Evolutionary conservation across 1,140 invertebrate species (phyloP).

Genomic region (Lepeophtheirus salmonis): DNA sequence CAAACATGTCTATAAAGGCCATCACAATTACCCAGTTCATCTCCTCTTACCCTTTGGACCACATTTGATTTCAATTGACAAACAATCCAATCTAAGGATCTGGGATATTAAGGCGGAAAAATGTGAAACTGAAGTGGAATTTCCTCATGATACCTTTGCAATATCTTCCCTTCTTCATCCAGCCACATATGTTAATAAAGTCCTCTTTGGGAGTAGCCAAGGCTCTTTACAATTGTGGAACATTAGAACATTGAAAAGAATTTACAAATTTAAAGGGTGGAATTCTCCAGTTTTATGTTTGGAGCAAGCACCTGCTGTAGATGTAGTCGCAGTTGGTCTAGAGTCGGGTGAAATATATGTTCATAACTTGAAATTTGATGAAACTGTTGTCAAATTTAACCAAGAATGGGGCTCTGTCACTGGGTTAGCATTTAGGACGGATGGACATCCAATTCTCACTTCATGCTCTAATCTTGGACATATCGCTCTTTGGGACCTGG

Average conservation of each 20-base stretch:
- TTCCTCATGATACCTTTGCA: conserved; percentile 47
- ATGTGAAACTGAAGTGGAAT: conserved; percentile 32
- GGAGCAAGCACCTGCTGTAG: conserved; percentile 62
- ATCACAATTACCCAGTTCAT: conserved; percentile 44
- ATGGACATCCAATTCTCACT: conserved; percentile 65
- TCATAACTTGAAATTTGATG: conserved; percentile 71
- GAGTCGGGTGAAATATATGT: conserved; percentile 58
- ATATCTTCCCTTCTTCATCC: conserved; percentile 67
- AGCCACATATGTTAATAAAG: conserved; percentile 79
- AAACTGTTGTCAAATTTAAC: conserved; percentile 50
- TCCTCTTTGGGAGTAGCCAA: conserved; percentile 73
- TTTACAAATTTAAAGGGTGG: conserved; percentile 67
- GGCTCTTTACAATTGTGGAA: conserved; percentile 80
- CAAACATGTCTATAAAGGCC: conserved; percentile 58
- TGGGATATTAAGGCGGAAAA: conserved; percentile 64
- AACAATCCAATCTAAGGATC: conserved; percentile 34
- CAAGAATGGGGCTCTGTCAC: conserved; percentile 85
- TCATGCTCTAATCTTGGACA: conserved; percentile 43
- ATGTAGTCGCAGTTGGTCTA: conserved; percentile 72
- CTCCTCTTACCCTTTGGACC: conserved; percentile 64
- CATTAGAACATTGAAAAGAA: conserved; percentile 48
- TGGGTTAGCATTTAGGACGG: conserved; percentile 62
- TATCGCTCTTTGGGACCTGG: conserved; percentile 82
- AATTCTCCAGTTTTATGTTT: conserved; percentile 43
- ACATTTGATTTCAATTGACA: conserved; percentile 68